phyloP scores from a whole-genome alignment of 2,888 invertebrate species.

The Mythimna albipuncta region DNA sequence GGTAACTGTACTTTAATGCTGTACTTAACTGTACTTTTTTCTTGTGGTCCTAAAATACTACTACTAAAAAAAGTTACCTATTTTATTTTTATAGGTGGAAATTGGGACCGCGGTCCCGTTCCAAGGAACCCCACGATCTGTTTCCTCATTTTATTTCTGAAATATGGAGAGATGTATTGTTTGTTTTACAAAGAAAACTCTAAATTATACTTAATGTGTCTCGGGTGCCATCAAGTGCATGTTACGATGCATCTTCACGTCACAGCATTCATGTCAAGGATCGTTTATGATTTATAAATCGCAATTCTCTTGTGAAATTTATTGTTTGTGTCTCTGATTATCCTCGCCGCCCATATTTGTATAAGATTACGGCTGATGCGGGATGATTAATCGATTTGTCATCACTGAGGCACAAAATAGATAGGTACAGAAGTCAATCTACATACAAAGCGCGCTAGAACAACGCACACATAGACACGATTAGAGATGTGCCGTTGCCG shows the following conservation, averaged over 20 bases:
- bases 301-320: conserved; percentile 62
- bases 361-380: conserved; percentile 59
- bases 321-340: conserved; percentile 64
- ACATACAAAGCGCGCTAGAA: no score
- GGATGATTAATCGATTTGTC: conserved; percentile 65
- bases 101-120: no score
- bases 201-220: conserved; percentile 17
- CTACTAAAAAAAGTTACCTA: no score
- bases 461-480: no score
- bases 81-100: no score
- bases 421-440: no score
- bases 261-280: conserved; percentile 70
- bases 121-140: no score
- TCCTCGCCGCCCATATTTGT: conserved; percentile 66
- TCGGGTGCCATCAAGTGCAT: conserved; percentile 29
- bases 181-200: conserved; percentile 22
- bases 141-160: conserved; percentile 8
- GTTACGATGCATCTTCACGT: conserved; percentile 62
- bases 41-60: no score
- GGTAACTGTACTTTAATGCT: no score
- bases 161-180: not conserved
- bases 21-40: no score
- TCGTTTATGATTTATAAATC: conserved; percentile 72
- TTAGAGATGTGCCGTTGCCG: no score
- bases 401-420: conserved; percentile 15